Base-by-base conservation (phyloP, 2,113 vertebrate species). In the Gyps fulvus region DNA sequence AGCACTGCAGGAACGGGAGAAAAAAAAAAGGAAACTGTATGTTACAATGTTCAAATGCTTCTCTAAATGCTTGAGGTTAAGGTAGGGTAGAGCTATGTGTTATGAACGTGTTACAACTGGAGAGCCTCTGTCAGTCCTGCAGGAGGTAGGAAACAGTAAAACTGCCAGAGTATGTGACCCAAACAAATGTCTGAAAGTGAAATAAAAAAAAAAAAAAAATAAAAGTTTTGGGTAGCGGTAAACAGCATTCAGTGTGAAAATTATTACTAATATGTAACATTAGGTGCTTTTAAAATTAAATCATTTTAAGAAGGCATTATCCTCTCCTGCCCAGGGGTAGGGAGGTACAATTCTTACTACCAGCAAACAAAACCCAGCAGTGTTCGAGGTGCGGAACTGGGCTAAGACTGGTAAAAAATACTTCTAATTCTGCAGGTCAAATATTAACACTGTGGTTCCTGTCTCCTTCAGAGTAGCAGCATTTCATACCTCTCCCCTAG, bases 1-100 rank as follows among this genome's bases (percentile, higher is more conserved):
- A 16, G 99, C 99, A 8, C 99, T 99, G 95, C 5, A n/a, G 57
- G 34, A 22, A 17, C 0, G 27, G 70, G 18, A 87, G 9, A 2
- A 6, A 14, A 6, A 6, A 14, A 7, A 5, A 7, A 10, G 27
- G 14, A 19, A 69, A 38, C 1, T 1, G 6, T 5, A 2, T 1
- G 32, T 62, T 18, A 40, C 20, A 17, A 0, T 0, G 13, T 9
- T 22, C 65, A 26, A 32, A 27, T 2, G 45, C 4, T 40, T 21
- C 38, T 72, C n/a, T 13, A 4, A 59, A 29, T 1, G 29, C 61
- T 45, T 45, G 36, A 50, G 79, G 7, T 2, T 16, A 26, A 4
- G 17, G 16, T 1, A 29, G 1, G 29, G 47, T 0, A 18, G 43
- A 16, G 77, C 36, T n/a, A 5, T 16, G 74, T 8, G 55, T 54